A percentile compares a stretch with the other conserved stretches of the same genome.
These are phyloP conservation scores for Deilephila porcellus DNA, from an alignment of 2,888 invertebrate species.

Conservation along the genomic window DNA sequence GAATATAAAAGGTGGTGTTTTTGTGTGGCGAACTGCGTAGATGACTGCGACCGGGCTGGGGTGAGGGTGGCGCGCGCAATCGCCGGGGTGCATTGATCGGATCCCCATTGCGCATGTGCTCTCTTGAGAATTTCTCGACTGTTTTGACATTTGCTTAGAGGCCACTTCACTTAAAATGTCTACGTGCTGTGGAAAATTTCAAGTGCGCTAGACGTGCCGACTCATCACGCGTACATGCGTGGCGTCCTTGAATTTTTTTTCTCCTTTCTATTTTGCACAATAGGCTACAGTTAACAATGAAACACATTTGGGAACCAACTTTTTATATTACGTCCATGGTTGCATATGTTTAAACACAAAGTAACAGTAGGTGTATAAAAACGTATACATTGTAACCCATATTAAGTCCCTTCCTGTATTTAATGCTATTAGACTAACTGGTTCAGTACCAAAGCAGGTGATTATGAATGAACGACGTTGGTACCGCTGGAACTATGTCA, in stretches of 20 bases:
- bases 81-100: slow-evolving; percentile 79
- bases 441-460: slow-evolving; percentile 37
- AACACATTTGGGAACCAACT: not conserved
- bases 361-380: not conserved
- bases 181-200: slow-evolving; percentile 24
- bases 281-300: not conserved
- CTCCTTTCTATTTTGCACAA: slow-evolving; percentile 26
- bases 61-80: slow-evolving; percentile 78
- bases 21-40: slow-evolving; percentile 79
- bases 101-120: slow-evolving; percentile 75
- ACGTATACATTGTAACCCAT: not conserved
- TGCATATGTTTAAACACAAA: not conserved
- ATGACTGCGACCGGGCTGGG: slow-evolving; percentile 56
- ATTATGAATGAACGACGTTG: slow-evolving; percentile 40
- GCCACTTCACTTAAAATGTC: slow-evolving; percentile 22
- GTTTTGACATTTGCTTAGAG: slow-evolving; percentile 68
- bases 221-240: slow-evolving; percentile 25
- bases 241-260: slow-evolving; percentile 24
- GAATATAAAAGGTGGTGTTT: slow-evolving; percentile 65
- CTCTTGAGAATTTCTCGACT: slow-evolving; percentile 59
- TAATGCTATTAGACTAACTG: slow-evolving; percentile 23
- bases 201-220: slow-evolving; percentile 24
- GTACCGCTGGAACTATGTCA: slow-evolving; percentile 59
- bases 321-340: not conserved
- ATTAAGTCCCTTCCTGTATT: slow-evolving; percentile 23